A percentile compares a stretch with the other conserved stretches of the same genome.
phyloP scores from a whole-genome alignment of 2,113 vertebrate species.

The Todiramphus saurophagus region DNA sequence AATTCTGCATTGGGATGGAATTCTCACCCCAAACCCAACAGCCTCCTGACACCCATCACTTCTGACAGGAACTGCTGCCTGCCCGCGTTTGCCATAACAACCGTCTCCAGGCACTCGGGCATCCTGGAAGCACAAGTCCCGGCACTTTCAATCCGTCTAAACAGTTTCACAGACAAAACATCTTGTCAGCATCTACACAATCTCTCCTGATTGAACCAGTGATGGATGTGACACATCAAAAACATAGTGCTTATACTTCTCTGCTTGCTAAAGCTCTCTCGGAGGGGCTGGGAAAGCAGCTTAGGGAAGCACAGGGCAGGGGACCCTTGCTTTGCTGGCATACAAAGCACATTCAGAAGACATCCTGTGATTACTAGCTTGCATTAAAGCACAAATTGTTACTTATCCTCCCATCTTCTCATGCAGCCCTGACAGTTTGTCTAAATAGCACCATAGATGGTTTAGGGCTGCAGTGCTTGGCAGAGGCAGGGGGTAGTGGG shows the following conservation, averaged over 20 bases:
- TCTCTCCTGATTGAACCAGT: neutral
- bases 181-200: constrained; percentile 14
- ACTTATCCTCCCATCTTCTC: neutral
- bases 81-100: constrained; percentile 63
- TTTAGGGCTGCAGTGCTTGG: neutral
- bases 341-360: neutral
- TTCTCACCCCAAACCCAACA: neutral
- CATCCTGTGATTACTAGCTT: neutral
- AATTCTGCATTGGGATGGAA: neutral
- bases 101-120: constrained; percentile 64
- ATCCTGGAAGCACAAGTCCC: constrained; percentile 37
- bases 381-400: neutral
- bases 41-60: constrained; percentile 12
- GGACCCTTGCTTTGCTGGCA: neutral
- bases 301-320: neutral
- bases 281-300: accelerated
- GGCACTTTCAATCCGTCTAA: constrained; percentile 53
- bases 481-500: neutral
- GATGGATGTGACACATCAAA: constrained; percentile 17
- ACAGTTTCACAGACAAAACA: constrained; percentile 67
- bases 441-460: neutral
- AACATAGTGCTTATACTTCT: neutral
- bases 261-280: neutral
- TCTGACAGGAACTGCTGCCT: constrained; percentile 21
- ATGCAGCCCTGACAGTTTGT: neutral